Base-by-base conservation (phyloP, 2,113 vertebrate species). In the Rhinolophus ferrumequinum region DNA sequence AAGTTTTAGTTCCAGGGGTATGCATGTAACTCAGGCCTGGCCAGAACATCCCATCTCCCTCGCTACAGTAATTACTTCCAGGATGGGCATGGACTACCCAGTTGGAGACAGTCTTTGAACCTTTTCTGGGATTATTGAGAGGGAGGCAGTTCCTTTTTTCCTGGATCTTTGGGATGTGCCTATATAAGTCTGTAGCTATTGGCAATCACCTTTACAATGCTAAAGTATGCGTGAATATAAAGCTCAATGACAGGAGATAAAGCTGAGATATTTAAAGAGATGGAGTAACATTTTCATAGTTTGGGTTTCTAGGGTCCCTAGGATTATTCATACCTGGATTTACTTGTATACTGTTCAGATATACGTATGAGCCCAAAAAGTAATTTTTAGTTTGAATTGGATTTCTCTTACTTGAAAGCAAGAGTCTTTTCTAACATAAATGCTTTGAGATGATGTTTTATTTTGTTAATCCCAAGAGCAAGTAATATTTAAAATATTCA, bases 191-290 rank as follows among this genome's bases (percentile, higher is more conserved):
- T 75, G n/a, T 38, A 88, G 35, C 70, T 88, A 18, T 62, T 93
- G 69, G 35, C 44, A 73, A 92, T 5, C 38, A 76, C 33, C 21
- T 88, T 84, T 64, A 81, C 3, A 67, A 72, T 73, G 41, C n/a
- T 73, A 62, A 94, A 80, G 41, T 80, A 62, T 52, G 21, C 15
- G 22, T 67, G 35, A 72, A 44, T 87, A 66, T 93, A 94, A 90
- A 92, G 47, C 21, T 90, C n/a, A 69, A 41, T 38, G 56, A 38
- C 35, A 79, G 22, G 35, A 82, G 52, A n/a, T 38, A 67, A 94
- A 93, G 62, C 69, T 90, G 81, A 90, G 60, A 72, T 89, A 88
- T 93, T 88, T 96, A 84, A 95, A 77, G 16, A 83, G 41, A 41
- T 64, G 33, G 79, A 95, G 79, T 80, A 33, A 38, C 28, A 83